These are phyloP conservation scores for Maniola hyperantus DNA, from an alignment of 2,888 invertebrate species.

Conservation along the genomic window DNA sequence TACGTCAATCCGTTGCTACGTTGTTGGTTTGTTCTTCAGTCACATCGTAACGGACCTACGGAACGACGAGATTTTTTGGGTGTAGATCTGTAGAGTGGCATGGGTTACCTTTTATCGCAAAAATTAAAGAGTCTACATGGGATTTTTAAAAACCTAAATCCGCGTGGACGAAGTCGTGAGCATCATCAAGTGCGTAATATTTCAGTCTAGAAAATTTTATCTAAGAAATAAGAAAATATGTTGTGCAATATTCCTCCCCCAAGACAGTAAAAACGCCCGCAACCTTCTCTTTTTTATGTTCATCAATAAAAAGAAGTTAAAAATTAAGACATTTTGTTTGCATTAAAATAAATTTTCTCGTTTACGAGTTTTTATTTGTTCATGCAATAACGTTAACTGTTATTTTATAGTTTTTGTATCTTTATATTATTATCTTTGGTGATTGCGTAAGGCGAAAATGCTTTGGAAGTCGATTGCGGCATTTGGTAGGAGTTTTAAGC, in stretches of 20 bases:
- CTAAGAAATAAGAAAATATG: background rate
- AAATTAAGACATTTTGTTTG: constrained; percentile 31
- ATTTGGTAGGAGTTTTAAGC: constrained; percentile 5
- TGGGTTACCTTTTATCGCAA: too few relatives aligned
- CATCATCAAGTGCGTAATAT: too few relatives aligned
- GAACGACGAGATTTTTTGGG: too few relatives aligned
- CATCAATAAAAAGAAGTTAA: constrained; percentile 24
- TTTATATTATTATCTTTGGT: constrained; percentile 20
- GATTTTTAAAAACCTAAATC: too few relatives aligned
- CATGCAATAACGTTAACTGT: constrained; percentile 23
- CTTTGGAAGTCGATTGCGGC: background rate
- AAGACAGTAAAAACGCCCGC: constrained; percentile 10
- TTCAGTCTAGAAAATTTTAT: too few relatives aligned
- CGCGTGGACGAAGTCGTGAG: too few relatives aligned
- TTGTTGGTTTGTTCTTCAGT: too few relatives aligned
- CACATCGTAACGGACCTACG: too few relatives aligned
- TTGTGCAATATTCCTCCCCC: constrained; percentile 6
- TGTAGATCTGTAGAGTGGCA: too few relatives aligned
- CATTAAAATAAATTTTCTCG: constrained; percentile 24
- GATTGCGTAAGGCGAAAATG: constrained; percentile 15
- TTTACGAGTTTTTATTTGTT: constrained; percentile 18
- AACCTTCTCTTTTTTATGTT: constrained; percentile 24
- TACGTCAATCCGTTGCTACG: too few relatives aligned
- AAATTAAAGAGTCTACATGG: too few relatives aligned
- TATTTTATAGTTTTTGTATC: constrained; percentile 24